Conservation (phyloP, 2,888 invertebrate genomes). For the Abscondita cerata region DNA sequence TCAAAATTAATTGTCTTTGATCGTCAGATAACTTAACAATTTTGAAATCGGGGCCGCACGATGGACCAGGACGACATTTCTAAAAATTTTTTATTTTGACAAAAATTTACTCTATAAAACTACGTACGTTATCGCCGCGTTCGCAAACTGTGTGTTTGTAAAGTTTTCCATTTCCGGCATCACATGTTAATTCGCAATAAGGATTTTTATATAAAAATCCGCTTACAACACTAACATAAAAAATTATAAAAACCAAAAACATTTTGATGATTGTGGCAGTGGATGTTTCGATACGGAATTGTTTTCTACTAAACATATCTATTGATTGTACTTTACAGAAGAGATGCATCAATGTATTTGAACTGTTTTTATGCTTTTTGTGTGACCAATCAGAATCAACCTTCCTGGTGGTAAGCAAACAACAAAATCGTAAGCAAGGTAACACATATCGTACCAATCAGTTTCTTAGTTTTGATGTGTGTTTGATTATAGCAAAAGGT, state of each 20-base stretch:
- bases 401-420: conserved; percentile 20
- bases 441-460: conserved; percentile 17
- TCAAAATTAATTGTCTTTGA: conserved; percentile 51
- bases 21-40: conserved; percentile 47
- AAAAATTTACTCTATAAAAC: background rate
- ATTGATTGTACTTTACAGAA: conserved; percentile 1
- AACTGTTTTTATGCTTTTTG: conserved; percentile 22
- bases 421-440: conserved; percentile 18
- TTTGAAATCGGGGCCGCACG: conserved; percentile 52
- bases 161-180: conserved; percentile 15
- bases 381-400: conserved; percentile 15
- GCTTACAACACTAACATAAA: background rate
- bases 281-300: conserved; percentile 10
- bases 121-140: conserved; percentile 11
- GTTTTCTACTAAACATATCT: conserved; percentile 1
- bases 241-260: background rate
- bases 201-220: conserved; percentile 14
- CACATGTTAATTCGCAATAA: conserved; percentile 22
- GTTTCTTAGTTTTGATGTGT: no score
- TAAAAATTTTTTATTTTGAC: conserved; percentile 22
- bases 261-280: conserved; percentile 9
- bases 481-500: no score
- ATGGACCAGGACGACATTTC: conserved; percentile 51
- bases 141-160: conserved; percentile 21
- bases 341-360: background rate